Evolutionary conservation across 2,888 invertebrate genomes (phyloP), one percentile per base, ranked within the genome.

Genomic region (Parascotia fuliginaria): DNA sequence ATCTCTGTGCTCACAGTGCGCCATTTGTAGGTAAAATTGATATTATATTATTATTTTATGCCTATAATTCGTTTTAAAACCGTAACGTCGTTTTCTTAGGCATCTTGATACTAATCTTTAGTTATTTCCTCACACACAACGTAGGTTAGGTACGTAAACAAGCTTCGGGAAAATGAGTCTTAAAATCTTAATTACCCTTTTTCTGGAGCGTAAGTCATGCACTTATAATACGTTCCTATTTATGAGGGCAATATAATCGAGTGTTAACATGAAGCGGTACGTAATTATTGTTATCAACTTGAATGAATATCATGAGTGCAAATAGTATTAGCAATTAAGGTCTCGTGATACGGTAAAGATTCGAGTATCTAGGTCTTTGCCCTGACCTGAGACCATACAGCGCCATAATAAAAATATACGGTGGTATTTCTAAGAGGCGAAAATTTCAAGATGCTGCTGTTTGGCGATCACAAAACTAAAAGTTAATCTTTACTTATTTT

Each of bases 251-350:
- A n/a, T n/a, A n/a, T n/a, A n/a, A n/a, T n/a, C n/a, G n/a, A 15
- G 22, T 42, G 27, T 37, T 32, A 40, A 49, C 42, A 32, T 36
- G 42, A 59, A 40, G 15, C 38, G 41, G 29, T 27, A 59, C 52
- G 45, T 41, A 47, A 39, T 61, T 58, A 62, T 56, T 59, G 50
- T 65, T 67, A 63, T 73, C 64, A 63, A 62, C 62, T 63, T 42
- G 45, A 57, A 60, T 66, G 60, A 68, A 73, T 70, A 67, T 70
- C 60, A 56, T 63, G 56, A 56, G 54, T 55, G 65, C 65, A 73
- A 77, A 79, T 75, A 73, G 75, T 66, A 55, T 51, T 53, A 58
- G 63, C 58, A 65, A 79, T 79, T 79, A 77, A 44, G 72, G 71
- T 70, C 75, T 65, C 51, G 48, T 74, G 66, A 67, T 71, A 69